Conservation (phyloP, 2,888 invertebrate genomes). For the Baronia brevicornis region DNA sequence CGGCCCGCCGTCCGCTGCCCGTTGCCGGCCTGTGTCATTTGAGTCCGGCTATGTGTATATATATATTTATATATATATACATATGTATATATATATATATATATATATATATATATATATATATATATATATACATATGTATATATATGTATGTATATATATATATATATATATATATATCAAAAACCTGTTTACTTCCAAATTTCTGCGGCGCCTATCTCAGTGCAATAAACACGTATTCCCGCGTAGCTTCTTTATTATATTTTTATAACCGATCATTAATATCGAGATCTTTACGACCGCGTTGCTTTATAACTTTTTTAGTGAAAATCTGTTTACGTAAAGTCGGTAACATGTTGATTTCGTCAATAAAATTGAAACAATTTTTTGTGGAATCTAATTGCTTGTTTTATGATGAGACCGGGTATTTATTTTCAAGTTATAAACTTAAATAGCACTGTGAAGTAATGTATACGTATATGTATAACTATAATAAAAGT, state of each 20-base stretch:
- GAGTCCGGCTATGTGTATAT: no score
- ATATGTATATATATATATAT: constrained; percentile 14
- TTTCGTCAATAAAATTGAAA: constrained; percentile 59
- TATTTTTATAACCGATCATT: constrained; percentile 62
- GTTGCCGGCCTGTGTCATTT: no score
- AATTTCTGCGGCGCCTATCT: constrained; percentile 51
- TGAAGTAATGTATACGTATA: no score
- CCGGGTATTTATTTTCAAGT: constrained; percentile 12
- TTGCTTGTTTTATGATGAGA: constrained; percentile 19
- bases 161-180: no score
- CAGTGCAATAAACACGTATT: constrained; percentile 54
- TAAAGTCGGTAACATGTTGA: constrained; percentile 63
- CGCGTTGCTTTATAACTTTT: constrained; percentile 57
- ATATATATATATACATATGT: no score
- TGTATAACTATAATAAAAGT: no score
- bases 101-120: constrained; percentile 17
- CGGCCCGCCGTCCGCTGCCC: no score
- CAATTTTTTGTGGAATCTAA: constrained; percentile 23
- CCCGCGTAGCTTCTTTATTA: constrained; percentile 56
- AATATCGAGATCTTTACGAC: constrained; percentile 65
- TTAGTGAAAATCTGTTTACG: constrained; percentile 42
- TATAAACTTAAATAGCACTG: constrained; percentile 14
- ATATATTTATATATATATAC: no score
- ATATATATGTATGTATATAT: no score
- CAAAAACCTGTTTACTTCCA: constrained; percentile 18